Evolutionary conservation across 2,888 invertebrate species (phyloP).

Genomic region (Parnassius smintheus): DNA sequence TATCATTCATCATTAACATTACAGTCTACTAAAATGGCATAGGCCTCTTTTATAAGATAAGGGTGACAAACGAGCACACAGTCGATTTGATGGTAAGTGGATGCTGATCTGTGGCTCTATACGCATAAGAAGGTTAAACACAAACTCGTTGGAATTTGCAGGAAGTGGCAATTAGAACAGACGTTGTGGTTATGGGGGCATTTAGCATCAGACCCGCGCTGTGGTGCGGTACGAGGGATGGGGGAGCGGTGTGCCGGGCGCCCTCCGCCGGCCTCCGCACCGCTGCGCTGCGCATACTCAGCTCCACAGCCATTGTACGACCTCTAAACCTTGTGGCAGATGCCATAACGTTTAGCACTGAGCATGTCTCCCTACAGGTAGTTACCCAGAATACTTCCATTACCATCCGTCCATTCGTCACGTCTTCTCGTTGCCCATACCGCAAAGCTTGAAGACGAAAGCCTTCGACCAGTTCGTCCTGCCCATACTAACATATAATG

Average conservation of each 20-base stretch:
- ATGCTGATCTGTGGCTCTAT: too few relatives aligned
- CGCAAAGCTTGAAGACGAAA: too few relatives aligned
- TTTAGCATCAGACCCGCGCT: constrained; percentile 52
- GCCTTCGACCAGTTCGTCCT: too few relatives aligned
- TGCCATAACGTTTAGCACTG: constrained; percentile 44
- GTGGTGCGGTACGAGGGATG: constrained; percentile 52
- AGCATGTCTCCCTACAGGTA: constrained; percentile 52
- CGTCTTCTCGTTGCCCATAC: too few relatives aligned
- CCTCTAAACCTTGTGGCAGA: constrained; percentile 56
- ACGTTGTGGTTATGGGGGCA: constrained; percentile 41
- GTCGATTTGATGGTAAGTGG: too few relatives aligned
- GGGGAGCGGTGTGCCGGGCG: constrained; percentile 51
- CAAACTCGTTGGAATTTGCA: constrained; percentile 45
- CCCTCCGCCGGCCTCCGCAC: constrained; percentile 43
- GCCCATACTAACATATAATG: too few relatives aligned
- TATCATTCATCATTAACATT: too few relatives aligned
- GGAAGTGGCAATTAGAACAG: background rate
- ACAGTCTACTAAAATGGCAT: too few relatives aligned
- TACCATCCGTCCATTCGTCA: too few relatives aligned
- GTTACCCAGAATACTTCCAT: background rate
- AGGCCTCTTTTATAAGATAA: too few relatives aligned
- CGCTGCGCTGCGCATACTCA: constrained; percentile 45
- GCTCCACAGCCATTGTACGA: constrained; percentile 50
- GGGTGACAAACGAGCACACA: too few relatives aligned
- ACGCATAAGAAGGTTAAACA: too few relatives aligned